Evolutionary conservation across 2,888 invertebrate genomes (phyloP).

Genomic region (Ypsolopha scabrella): DNA sequence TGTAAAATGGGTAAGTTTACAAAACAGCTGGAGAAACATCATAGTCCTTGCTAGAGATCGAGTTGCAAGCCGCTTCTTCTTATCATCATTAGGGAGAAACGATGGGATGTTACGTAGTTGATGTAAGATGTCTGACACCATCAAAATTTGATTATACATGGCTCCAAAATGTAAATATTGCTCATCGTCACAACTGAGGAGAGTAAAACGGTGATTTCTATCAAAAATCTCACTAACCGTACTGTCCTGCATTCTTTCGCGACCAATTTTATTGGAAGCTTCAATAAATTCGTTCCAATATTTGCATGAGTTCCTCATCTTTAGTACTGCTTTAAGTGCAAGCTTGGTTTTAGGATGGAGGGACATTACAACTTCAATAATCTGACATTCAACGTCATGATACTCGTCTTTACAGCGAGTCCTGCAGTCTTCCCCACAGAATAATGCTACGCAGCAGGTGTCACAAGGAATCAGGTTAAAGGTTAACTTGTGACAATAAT

Average conservation of each 20-base stretch:
- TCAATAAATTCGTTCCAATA: conserved; percentile 5
- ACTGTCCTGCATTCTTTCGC: neutral
- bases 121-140: no score
- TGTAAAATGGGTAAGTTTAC: no score
- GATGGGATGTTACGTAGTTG: no score
- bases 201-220: conserved; percentile 2
- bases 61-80: no score
- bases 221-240: conserved; percentile 5
- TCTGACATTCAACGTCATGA: conserved; percentile 2
- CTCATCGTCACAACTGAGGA: conserved; percentile 1
- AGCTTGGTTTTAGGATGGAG: neutral
- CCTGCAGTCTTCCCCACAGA: conserved; percentile 7
- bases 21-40: no score
- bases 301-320: neutral
- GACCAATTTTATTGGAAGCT: conserved; percentile 2
- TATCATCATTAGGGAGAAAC: no score
- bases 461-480: conserved; percentile 8
- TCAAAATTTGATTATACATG: neutral
- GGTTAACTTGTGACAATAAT: conserved; percentile 6
- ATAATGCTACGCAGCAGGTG: conserved; percentile 5
- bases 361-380: neutral
- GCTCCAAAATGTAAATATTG: neutral
- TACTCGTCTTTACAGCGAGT: conserved; percentile 1
- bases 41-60: no score
- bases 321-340: neutral